Conservation (phyloP, 2,888 invertebrate genomes). For the Habrosyne pyritoides region DNA sequence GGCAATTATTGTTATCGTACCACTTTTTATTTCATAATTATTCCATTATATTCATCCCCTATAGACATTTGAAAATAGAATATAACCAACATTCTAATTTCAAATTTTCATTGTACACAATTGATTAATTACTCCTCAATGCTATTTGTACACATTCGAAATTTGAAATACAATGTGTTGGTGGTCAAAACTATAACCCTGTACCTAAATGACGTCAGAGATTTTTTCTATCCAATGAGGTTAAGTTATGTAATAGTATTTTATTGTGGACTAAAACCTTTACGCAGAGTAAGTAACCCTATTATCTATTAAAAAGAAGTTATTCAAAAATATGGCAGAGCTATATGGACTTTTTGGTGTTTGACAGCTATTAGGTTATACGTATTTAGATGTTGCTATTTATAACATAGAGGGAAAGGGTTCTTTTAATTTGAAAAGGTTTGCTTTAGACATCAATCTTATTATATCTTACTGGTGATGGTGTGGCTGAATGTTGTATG, state of each 20-base stretch:
- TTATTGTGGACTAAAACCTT: constrained; percentile 14
- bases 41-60: not conserved
- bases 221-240: constrained; percentile 48
- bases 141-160: not conserved
- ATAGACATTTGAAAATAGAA: not conserved
- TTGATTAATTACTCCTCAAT: not conserved
- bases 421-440: too few relatives aligned
- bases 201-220: constrained; percentile 46
- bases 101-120: not conserved
- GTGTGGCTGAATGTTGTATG: too few relatives aligned
- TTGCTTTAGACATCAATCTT: too few relatives aligned
- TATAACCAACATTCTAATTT: not conserved
- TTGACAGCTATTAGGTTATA: too few relatives aligned
- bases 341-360: not conserved
- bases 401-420: too few relatives aligned
- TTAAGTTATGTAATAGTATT: constrained; percentile 75
- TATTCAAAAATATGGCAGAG: not conserved
- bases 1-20: constrained; percentile 18
- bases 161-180: not conserved
- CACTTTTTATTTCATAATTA: constrained; percentile 14
- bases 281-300: not conserved
- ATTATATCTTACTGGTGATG: too few relatives aligned
- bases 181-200: not conserved
- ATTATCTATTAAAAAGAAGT: not conserved
- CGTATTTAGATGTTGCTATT: too few relatives aligned